phyloP scores from a whole-genome alignment of 2,113 vertebrate species.

The Malurus elegans region DNA sequence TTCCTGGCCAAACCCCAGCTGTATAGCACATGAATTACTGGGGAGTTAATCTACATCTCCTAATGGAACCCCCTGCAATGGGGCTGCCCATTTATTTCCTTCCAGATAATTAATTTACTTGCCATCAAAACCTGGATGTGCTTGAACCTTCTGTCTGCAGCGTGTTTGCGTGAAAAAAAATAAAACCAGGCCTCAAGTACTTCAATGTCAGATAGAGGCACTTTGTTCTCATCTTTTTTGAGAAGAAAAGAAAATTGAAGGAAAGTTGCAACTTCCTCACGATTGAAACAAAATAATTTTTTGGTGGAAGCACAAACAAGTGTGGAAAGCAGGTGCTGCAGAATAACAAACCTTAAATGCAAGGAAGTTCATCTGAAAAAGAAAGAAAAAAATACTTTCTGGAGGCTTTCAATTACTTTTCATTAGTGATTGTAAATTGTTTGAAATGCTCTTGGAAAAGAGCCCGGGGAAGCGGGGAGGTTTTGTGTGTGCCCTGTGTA shows the following conservation, averaged over 20 bases:
- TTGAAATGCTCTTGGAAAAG: slow-evolving; percentile 42
- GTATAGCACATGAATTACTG: neutral
- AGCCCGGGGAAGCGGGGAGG: neutral
- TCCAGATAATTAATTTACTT: slow-evolving; percentile 5
- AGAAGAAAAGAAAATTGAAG: neutral
- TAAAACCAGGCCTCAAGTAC: neutral
- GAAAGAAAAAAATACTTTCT: neutral
- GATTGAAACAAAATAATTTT: neutral
- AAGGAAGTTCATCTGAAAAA: slow-evolving; percentile 17
- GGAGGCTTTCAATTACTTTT: slow-evolving; percentile 58
- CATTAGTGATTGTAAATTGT: slow-evolving; percentile 45
- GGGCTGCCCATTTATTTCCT: neutral
- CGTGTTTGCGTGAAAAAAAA: neutral
- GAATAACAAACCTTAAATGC: neutral
- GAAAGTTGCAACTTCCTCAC: neutral
- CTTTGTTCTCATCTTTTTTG: neutral
- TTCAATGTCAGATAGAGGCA: neutral
- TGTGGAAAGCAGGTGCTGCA: slow-evolving; percentile 15
- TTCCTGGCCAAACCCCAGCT: neutral
- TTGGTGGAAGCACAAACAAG: neutral
- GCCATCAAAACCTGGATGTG: neutral
- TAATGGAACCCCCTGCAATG: neutral
- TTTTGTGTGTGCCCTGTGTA: neutral
- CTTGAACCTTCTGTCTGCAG: neutral
- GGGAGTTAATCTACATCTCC: neutral